Base-by-base conservation (phyloP, 2,888 invertebrate genomes). In the Drosophila peninsularis region DNA sequence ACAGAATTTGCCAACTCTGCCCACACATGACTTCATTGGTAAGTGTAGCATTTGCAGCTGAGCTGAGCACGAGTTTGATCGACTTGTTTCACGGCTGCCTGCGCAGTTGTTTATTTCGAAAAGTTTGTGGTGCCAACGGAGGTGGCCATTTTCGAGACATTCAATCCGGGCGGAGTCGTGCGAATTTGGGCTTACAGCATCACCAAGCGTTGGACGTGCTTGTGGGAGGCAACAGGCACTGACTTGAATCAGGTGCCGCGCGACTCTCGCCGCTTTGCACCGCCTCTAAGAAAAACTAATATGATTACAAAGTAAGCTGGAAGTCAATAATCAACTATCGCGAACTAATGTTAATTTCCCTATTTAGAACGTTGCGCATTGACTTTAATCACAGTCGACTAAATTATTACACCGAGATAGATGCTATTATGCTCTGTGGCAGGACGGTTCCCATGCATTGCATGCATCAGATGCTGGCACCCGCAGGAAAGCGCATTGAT, bases 381-480 rank as follows among this genome's bases (percentile, higher is more conserved):
- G 98, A 98, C 92, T 96, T 98, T 88, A 96, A 97, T 92, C 97
- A 97, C 90, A 94, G 94, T 66, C 93, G 94, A 58, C 93, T 97
- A 56, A 95, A 96, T 44, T 98, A 98, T 91, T 98, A 98, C 90
- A 96, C 97, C 14, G 96, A 97, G 90, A 92, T 98, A 56, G 98
- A 98, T 93, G 97, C 97, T 17, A 95, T 98, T 2, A 92, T 96
- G 71, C 93, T 98, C 37, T 95, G 95, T 77, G 98, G 98, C 0
- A 94, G 93, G 56, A 92, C 91, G 36, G 90, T 90, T 6, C 90
- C 90, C 60, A 71, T 89, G 57, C 76, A 76, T 42, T 83, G 74
- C 47, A 80, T 89, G 19, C 88, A 90, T 34, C 82, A 78, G 19
- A 61, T 91, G 41, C 60, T 92, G 17, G 19, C 69, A 9, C 55